phyloP scores from a whole-genome alignment of 2,113 vertebrate species.

The Callaeas wilsoni region DNA sequence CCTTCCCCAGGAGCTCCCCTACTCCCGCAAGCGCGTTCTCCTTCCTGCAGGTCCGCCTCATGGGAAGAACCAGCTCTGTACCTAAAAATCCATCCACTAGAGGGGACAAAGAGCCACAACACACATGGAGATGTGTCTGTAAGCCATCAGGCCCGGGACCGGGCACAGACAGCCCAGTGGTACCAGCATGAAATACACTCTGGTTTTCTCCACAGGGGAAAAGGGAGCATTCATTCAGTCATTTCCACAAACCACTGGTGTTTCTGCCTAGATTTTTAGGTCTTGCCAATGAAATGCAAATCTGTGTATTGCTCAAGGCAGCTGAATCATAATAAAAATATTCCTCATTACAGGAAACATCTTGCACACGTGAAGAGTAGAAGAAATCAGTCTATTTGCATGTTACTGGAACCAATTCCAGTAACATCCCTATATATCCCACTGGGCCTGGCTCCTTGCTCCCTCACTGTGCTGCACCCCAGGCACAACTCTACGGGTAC shows the following conservation, averaged over 20 bases:
- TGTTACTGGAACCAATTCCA: background rate
- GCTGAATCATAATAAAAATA: background rate
- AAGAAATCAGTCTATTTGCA: background rate
- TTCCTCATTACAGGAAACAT: background rate
- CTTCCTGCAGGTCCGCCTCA: background rate
- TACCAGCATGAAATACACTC: background rate
- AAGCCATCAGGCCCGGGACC: fast-evolving
- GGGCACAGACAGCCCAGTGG: background rate
- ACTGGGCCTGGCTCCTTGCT: background rate
- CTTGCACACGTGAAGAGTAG: background rate
- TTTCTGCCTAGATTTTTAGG: background rate
- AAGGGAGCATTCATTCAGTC: background rate
- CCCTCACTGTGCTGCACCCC: background rate
- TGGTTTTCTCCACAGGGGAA: background rate
- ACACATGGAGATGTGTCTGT: background rate
- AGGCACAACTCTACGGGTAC: fast-evolving
- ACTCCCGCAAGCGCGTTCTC: background rate
- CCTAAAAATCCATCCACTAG: background rate
- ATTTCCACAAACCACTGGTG: background rate
- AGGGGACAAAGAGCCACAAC: background rate
- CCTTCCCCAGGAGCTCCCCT: background rate
- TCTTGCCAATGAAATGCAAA: background rate
- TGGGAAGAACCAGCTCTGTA: background rate
- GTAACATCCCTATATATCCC: background rate
- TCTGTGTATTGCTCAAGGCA: background rate